phyloP scores from a whole-genome alignment of 2,797 vertebrate genomes.

The Buphagus erythrorhynchus region DNA sequence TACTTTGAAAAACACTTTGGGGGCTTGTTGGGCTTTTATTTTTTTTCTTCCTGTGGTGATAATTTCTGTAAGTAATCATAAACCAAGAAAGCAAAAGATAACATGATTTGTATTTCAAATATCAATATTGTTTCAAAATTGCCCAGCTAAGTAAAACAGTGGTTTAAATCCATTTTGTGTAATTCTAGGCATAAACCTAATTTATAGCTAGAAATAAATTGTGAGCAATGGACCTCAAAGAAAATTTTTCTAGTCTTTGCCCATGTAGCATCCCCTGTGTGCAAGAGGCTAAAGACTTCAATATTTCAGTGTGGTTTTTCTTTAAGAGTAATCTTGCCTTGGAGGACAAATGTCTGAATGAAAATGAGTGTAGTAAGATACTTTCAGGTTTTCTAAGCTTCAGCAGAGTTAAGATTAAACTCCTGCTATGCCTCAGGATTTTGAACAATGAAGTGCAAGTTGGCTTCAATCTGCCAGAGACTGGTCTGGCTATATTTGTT shows the following conservation, averaged over 20 bases:
- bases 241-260: not conserved
- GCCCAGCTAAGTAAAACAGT: not conserved
- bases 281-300: not conserved
- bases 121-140: not conserved
- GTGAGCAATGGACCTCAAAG: not conserved
- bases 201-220: not conserved
- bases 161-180: not conserved
- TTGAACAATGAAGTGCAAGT: not conserved
- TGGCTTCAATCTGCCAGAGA: not conserved
- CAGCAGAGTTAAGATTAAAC: not conserved
- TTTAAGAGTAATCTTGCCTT: not conserved
- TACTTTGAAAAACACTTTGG: not conserved
- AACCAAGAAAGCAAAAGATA: not conserved
- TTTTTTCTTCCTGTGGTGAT: not conserved
- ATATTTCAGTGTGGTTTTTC: not conserved
- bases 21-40: not conserved
- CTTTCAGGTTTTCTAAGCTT: not conserved
- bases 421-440: not conserved
- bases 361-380: not conserved
- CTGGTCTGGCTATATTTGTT: not conserved
- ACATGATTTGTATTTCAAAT: not conserved
- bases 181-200: not conserved
- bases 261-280: fast-evolving
- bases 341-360: not conserved
- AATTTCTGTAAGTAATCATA: not conserved